Evolutionary conservation across 1,140 invertebrate species (phyloP).

Genomic region (Oreohelix idahoensis): DNA sequence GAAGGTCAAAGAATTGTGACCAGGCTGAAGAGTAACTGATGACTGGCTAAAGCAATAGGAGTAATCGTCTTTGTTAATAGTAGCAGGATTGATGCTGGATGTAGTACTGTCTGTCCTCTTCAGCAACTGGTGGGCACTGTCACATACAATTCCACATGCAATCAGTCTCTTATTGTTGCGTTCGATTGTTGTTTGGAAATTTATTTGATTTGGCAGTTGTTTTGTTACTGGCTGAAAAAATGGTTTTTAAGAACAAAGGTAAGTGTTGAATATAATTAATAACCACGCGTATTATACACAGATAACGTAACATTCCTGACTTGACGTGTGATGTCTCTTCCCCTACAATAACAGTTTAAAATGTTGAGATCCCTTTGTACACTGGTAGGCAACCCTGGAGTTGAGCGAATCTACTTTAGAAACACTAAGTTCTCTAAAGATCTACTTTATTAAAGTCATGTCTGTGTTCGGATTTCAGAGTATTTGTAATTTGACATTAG

Average conservation of each 20-base stretch:
- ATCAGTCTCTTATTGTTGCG: conserved; percentile 82
- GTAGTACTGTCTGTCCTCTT: conserved; percentile 72
- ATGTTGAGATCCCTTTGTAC: too few species aligned
- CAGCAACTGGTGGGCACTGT: conserved; percentile 65
- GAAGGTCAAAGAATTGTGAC: conserved; percentile 53
- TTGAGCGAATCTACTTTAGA: too few species aligned
- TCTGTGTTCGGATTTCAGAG: too few species aligned
- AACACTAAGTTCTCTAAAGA: too few species aligned
- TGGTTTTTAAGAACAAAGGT: neutral
- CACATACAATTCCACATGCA: conserved; percentile 68
- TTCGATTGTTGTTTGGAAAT: conserved; percentile 82
- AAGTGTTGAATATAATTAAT: too few species aligned
- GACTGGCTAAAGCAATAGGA: conserved; percentile 28
- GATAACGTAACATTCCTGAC: too few species aligned
- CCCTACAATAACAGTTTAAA: too few species aligned
- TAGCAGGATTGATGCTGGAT: conserved; percentile 5
- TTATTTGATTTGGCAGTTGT: conserved; percentile 73
- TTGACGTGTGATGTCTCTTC: too few species aligned
- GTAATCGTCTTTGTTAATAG: conserved; percentile 44
- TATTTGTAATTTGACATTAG: too few species aligned
- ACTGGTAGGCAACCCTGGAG: too few species aligned
- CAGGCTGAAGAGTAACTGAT: conserved; percentile 50
- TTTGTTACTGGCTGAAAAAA: conserved; percentile 48
- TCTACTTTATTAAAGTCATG: too few species aligned
- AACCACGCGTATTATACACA: too few species aligned